Conservation (phyloP, 1,140 invertebrate species). For the Varroa destructor region DNA sequence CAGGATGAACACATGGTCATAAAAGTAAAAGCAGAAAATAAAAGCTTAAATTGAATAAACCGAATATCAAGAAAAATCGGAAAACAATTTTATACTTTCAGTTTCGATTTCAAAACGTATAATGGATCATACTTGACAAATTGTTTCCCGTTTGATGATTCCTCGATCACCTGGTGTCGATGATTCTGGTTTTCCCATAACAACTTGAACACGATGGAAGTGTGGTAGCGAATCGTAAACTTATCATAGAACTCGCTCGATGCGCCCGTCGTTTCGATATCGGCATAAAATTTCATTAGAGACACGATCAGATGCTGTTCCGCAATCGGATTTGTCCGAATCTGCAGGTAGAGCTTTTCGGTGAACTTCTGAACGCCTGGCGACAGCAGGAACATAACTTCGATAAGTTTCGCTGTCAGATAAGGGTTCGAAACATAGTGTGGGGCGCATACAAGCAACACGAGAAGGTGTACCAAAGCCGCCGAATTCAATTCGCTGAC, state of each 20-base stretch:
- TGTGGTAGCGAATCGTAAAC: constrained; percentile 93
- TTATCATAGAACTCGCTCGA: constrained; percentile 98
- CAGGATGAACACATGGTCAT: constrained; percentile 79
- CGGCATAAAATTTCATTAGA: constrained; percentile 95
- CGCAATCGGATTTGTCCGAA: constrained; percentile 74
- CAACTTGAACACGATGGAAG: constrained; percentile 80
- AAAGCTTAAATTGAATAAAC: constrained; percentile 29
- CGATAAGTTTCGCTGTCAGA: constrained; percentile 76
- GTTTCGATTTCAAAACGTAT: neutral
- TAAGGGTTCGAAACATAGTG: constrained; percentile 89
- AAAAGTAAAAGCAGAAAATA: constrained; percentile 31
- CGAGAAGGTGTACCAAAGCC: constrained; percentile 68
- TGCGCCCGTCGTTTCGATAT: constrained; percentile 92
- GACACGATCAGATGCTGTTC: constrained; percentile 64
- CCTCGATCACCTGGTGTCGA: constrained; percentile 44
- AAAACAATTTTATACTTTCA: neutral
- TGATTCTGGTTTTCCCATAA: constrained; percentile 46
- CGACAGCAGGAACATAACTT: constrained; percentile 83
- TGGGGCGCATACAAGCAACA: constrained; percentile 74
- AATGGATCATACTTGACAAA: constrained; percentile 15
- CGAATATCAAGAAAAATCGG: constrained; percentile 3
- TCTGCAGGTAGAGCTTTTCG: constrained; percentile 48
- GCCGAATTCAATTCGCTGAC: constrained; percentile 43
- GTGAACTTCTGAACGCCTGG: constrained; percentile 60
- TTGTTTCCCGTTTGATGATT: constrained; percentile 39